Evolutionary conservation across 2,113 vertebrate genomes (phyloP), one percentile per base, ranked within the genome.

Genomic region (Entomyzon cyanotis): DNA sequence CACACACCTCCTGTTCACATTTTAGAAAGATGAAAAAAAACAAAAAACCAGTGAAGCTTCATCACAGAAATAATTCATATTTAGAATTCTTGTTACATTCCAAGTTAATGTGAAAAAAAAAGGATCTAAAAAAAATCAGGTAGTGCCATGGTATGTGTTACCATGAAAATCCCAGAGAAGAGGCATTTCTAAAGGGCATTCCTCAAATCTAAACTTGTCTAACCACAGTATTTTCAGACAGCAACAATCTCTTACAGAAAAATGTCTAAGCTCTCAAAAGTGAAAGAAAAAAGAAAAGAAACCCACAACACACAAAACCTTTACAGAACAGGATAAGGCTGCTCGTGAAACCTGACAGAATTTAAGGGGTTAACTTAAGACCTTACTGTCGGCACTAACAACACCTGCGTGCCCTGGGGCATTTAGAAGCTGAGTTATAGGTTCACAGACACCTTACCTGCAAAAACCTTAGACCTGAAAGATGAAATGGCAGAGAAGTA

Each of bases 1-100:
- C 78, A 90, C 79, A 90, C 50, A 94, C 91, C 93, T 95, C 90
- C 96, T 96, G 95, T 85, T 97, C 93, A 41, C 59, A 95, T 95
- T 93, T 96, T 24, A 87, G 42, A 92, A 90, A 78, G 76, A 95
- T 31, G 35, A 12, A 2, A 10, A 52, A 41, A 35, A 71, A 68
- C 56, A 28, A 1, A 44, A 95, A 94, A 37, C 37, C 84, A 94
- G 74, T 14, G 41, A 93, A 69, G 74, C 37, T 74, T 77, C 78
- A 68, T 46, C 10, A 1, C 78, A 87, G 74, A 89, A 94, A 94
- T 91, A 95, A 87, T 59, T 94, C 89, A 69, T 37, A 80, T 85
- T 95, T 87, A 94, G 70, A 93, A 89, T 86, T 91, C 91, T 73
- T 67, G 27, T 80, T 85, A 76, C 30, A 75, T 92, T 89, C 64